Evolutionary conservation across 2,888 invertebrate genomes (phyloP).

Genomic region (Nymphalis urticae): DNA sequence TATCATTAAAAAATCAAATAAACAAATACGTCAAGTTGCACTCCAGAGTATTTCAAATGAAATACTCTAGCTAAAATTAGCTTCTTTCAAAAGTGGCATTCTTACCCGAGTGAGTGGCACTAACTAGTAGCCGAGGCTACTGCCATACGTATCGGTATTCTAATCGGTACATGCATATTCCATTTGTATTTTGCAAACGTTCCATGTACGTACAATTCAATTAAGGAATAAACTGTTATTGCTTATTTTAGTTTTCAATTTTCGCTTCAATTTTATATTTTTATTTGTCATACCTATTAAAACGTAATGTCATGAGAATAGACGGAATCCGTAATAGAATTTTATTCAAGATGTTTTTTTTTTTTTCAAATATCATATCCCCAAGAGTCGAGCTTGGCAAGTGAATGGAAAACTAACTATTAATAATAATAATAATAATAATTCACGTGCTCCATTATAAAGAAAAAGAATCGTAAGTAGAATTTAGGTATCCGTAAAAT

Average conservation of each 20-base stretch:
- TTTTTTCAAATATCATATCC: background rate
- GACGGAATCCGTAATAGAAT: background rate
- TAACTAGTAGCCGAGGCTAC: background rate
- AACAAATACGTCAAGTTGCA: too few relatives aligned
- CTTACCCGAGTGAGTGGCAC: background rate
- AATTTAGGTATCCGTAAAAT: background rate
- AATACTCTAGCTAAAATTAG: too few relatives aligned
- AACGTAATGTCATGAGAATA: constrained; percentile 6
- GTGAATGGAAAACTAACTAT: too few relatives aligned
- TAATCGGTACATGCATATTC: constrained; percentile 26
- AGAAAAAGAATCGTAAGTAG: too few relatives aligned
- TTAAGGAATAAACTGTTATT: constrained; percentile 21
- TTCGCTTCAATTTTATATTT: constrained; percentile 9
- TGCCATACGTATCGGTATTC: constrained; percentile 14
- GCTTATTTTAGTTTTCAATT: constrained; percentile 26
- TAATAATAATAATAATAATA: too few relatives aligned
- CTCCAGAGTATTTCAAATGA: background rate
- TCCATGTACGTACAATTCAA: constrained; percentile 23
- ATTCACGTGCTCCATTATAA: too few relatives aligned
- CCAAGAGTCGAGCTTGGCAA: background rate
- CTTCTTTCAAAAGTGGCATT: background rate
- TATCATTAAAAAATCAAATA: too few relatives aligned
- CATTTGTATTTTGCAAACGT: constrained; percentile 25
- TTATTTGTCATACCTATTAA: constrained; percentile 4
- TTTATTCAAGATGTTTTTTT: background rate